Evolutionary conservation across 2,888 invertebrate species (phyloP).

Genomic region (Cephus runcator): DNA sequence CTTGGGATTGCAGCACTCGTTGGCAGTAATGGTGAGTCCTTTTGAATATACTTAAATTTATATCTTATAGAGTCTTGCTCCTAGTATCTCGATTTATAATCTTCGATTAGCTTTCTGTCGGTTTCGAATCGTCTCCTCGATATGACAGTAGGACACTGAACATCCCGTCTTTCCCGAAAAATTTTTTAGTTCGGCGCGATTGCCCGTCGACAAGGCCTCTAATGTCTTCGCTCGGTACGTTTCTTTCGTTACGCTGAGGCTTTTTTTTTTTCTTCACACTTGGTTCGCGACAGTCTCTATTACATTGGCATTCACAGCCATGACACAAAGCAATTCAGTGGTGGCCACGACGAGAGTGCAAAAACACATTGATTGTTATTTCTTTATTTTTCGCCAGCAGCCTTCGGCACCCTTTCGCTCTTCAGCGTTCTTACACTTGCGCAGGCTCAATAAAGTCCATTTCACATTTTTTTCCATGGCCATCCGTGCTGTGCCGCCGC

Average conservation of each 20-base stretch:
- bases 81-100: too few relatives aligned
- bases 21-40: slow-evolving; percentile 55
- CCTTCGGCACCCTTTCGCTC: neutral
- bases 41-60: neutral
- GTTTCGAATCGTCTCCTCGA: too few relatives aligned
- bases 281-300: neutral
- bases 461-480: neutral
- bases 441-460: neutral
- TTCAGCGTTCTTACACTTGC: neutral
- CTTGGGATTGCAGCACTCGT: slow-evolving; percentile 53
- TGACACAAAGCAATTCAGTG: neutral
- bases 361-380: neutral
- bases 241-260: neutral
- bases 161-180: too few relatives aligned
- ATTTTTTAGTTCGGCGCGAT: too few relatives aligned
- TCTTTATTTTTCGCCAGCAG: neutral
- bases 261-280: neutral
- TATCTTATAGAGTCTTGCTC: neutral
- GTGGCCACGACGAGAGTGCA: neutral
- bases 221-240: neutral
- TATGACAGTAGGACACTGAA: too few relatives aligned
- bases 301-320: neutral
- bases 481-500: neutral
- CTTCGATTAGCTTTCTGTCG: too few relatives aligned
- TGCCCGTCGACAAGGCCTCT: too few relatives aligned